phyloP scores from a whole-genome alignment of 1,140 invertebrate species.

The Hydropsyche tenuis region DNA sequence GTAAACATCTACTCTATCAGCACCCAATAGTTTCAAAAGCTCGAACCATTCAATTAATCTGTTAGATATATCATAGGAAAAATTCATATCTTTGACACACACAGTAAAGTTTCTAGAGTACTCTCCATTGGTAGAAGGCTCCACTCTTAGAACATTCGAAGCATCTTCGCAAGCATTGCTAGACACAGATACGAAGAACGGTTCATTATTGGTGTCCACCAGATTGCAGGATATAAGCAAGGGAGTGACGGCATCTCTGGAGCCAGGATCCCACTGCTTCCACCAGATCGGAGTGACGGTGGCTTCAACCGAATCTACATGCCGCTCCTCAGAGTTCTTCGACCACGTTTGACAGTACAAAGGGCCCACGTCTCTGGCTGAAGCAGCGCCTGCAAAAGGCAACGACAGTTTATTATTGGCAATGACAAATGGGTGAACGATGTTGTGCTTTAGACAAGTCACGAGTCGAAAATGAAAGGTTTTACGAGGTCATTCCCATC shows the following conservation, averaged over 20 bases:
- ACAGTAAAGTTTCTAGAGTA: constrained; percentile 65
- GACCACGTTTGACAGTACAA: constrained; percentile 58
- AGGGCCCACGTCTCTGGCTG: constrained; percentile 48
- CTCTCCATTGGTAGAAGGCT: constrained; percentile 44
- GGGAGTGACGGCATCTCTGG: constrained; percentile 55
- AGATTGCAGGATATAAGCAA: constrained; percentile 59
- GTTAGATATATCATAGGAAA: constrained; percentile 67
- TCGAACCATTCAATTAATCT: constrained; percentile 74
- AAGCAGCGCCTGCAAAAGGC: constrained; percentile 42
- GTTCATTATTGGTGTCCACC: constrained; percentile 51
- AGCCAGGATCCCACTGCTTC: constrained; percentile 57
- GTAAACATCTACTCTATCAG: constrained; percentile 70
- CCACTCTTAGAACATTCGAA: constrained; percentile 54
- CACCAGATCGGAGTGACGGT: constrained; percentile 61
- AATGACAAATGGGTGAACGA: too few relatives aligned
- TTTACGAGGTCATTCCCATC: too few relatives aligned
- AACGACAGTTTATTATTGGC: too few relatives aligned
- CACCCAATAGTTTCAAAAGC: constrained; percentile 70
- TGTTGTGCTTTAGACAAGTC: too few relatives aligned
- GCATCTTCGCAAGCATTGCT: constrained; percentile 58
- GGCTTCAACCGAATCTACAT: constrained; percentile 58
- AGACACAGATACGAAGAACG: constrained; percentile 56
- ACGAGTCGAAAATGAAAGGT: too few relatives aligned
- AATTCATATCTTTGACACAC: constrained; percentile 75
- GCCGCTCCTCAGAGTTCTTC: not conserved